Base-by-base conservation (phyloP, 2,888 invertebrate species). In the Byasa hedistus region DNA sequence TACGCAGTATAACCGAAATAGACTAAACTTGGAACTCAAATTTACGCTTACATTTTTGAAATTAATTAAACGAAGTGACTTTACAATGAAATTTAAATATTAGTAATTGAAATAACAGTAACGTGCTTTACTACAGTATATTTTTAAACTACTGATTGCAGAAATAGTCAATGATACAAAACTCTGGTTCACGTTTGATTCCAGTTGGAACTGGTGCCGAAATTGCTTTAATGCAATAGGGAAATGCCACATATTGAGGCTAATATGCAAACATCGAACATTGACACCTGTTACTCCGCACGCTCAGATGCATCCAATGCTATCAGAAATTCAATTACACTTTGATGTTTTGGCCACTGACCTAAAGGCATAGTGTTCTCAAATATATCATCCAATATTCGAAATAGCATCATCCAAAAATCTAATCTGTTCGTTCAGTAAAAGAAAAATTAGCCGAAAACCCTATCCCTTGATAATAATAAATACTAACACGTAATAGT, bases 291-390 rank as follows among this genome's bases (percentile, higher is more conserved):
- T 87, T 86, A 85, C 82, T 70, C 69, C 62, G 69, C 70, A 77
- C 78, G 79, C 76, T 76, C 76, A 67, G 70, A 72, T 79, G 79
- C 77, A 79, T 69, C 75, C 72, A 72, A 69, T 67, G 75, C 79
- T 79, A 85, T 88, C 85, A 85, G 79, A 84, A 85, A 88, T 89
- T 89, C 89, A 85, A 89, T 89, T 87, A 87, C 73, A 68, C 69
- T 68, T 70, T 76, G 80, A 78, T 82, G 83, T 84, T 85, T 83
- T 75, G 73, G 72, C 73, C 70, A 66, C 69, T 68, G 69, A 71
- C 66, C 70, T 71, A 71, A 69, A 51, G 32, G 48, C 57, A 56
- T 23, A 44, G 24, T 23, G 17, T 44, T 59, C 15, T 44, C 15
- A 21, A 15, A 32, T 61, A 48, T 48, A 48, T 19, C 48, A 48